phyloP scores from a whole-genome alignment of 2,113 vertebrate genomes.

The Nibea albiflora region DNA sequence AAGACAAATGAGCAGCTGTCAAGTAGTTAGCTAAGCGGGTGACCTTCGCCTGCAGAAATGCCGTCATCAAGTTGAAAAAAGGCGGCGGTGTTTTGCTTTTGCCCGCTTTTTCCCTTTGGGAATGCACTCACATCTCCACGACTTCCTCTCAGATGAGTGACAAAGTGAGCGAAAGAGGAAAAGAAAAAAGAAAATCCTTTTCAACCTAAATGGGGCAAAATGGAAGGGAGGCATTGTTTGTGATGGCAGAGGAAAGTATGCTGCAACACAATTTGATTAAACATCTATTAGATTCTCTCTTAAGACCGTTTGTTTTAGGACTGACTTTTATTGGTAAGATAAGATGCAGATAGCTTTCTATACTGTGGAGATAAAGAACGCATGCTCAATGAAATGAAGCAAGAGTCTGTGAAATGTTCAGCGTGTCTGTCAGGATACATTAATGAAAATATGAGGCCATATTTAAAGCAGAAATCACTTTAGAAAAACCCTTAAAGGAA shows the following conservation, averaged over 20 bases:
- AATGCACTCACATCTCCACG: slow-evolving; percentile 49
- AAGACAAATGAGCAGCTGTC: slow-evolving; percentile 79
- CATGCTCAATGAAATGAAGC: background rate
- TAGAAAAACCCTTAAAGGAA: background rate
- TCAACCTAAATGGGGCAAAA: slow-evolving; percentile 27
- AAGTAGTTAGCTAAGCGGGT: slow-evolving; percentile 61
- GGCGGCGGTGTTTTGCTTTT: slow-evolving; percentile 52
- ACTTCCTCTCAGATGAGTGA: slow-evolving; percentile 63
- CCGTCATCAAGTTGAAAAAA: slow-evolving; percentile 47
- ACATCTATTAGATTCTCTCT: slow-evolving; percentile 44
- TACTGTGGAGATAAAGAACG: background rate
- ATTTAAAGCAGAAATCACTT: background rate
- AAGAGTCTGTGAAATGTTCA: background rate
- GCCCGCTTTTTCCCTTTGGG: slow-evolving; percentile 39
- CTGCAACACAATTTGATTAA: slow-evolving; percentile 30
- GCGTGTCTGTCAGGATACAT: background rate
- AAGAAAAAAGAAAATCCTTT: slow-evolving; percentile 19
- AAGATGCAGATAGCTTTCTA: slow-evolving; percentile 7
- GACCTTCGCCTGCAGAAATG: slow-evolving; percentile 57
- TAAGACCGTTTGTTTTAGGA: slow-evolving; percentile 40
- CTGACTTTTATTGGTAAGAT: slow-evolving; percentile 53
- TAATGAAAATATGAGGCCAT: background rate
- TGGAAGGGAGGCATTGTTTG: slow-evolving; percentile 16
- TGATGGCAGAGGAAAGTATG: slow-evolving; percentile 12
- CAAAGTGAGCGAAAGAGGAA: slow-evolving; percentile 31